Evolutionary conservation across 1,140 invertebrate genomes (phyloP).

Genomic region (Thalassaphorura encarpata): DNA sequence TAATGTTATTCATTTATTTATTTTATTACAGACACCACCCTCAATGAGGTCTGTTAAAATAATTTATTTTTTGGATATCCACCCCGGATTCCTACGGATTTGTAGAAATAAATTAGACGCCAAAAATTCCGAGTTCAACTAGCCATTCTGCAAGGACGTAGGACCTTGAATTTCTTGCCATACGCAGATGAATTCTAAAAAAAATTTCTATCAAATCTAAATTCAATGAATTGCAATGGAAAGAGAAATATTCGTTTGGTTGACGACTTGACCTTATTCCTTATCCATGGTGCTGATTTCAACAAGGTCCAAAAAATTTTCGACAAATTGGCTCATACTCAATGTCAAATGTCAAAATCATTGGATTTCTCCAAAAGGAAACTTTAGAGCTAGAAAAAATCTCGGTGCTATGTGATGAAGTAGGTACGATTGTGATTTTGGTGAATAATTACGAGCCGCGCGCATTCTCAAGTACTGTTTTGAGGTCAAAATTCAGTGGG

Average conservation of each 20-base stretch:
- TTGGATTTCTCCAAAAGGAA: conserved; percentile 13
- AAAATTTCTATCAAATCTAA: not conserved
- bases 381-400: conserved; percentile 5
- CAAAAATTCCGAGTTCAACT: too few relatives aligned
- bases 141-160: too few relatives aligned
- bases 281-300: not conserved
- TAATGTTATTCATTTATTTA: too few relatives aligned
- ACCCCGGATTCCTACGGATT: too few relatives aligned
- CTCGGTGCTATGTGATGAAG: not conserved
- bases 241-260: not conserved
- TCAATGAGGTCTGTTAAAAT: too few relatives aligned
- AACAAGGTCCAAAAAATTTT: not conserved
- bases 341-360: conserved; percentile 1
- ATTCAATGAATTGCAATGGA: too few relatives aligned
- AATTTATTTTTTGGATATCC: too few relatives aligned
- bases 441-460: too few relatives aligned
- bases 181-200: not conserved
- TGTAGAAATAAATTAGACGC: too few relatives aligned
- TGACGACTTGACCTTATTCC: not conserved
- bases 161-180: not conserved
- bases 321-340: not conserved
- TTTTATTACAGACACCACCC: too few relatives aligned
- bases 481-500: not conserved
- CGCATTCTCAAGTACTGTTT: too few relatives aligned
- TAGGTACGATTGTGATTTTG: conserved; percentile 9